Evolutionary conservation across 2,888 invertebrate species (phyloP).

Genomic region (Parascotia fuliginaria): DNA sequence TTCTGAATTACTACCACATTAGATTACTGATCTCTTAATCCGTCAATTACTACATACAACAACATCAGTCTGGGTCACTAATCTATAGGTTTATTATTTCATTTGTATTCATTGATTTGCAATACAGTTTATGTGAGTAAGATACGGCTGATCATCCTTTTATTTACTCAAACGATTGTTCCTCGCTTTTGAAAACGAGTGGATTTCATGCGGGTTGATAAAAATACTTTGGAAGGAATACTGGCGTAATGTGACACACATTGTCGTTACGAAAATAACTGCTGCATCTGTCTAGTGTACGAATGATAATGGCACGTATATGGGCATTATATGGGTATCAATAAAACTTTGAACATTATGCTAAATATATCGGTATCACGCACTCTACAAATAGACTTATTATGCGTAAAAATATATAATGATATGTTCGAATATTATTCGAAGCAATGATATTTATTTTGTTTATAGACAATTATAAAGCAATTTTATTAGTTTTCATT

Average conservation of each 20-base stretch:
- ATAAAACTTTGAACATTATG: constrained; percentile 11
- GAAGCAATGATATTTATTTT: neutral
- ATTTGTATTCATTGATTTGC: constrained; percentile 10
- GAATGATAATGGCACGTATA: constrained; percentile 9
- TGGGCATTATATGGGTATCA: constrained; percentile 7
- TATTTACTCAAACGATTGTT: constrained; percentile 68
- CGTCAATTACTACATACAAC: neutral
- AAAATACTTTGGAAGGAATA: constrained; percentile 52
- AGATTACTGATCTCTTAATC: neutral
- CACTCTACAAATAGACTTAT: neutral
- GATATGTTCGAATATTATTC: neutral
- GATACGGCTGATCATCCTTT: constrained; percentile 60
- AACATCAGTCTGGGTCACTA: neutral
- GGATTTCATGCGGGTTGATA: constrained; percentile 68
- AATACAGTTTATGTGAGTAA: constrained; percentile 58
- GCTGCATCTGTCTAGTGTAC: constrained; percentile 21
- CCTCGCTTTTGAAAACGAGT: constrained; percentile 58
- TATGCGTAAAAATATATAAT: constrained; percentile 6
- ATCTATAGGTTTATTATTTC: neutral
- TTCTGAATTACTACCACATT: too few species aligned
- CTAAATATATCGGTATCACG: constrained; percentile 4
- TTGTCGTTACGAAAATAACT: constrained; percentile 15
- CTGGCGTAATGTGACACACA: constrained; percentile 15
- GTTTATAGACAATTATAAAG: too few species aligned
- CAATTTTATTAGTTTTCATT: too few species aligned